A percentile compares a stretch with the other conserved stretches of the same genome.
These are phyloP conservation scores for Galaxea fascicularis DNA, from an alignment of 92 coral and sea anemone species.

Conservation along the genomic window DNA sequence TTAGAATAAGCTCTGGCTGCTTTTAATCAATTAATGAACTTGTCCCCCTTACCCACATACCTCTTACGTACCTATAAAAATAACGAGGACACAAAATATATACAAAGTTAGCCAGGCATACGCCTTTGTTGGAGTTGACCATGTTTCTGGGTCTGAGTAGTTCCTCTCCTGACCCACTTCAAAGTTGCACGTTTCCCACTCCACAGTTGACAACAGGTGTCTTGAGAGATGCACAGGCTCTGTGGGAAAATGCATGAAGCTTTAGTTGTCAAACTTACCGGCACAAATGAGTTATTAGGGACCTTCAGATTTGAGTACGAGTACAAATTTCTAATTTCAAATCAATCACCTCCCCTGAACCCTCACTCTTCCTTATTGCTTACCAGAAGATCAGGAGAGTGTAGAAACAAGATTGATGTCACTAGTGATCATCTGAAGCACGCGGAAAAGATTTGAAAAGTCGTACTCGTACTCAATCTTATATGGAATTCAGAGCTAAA, in stretches of 20 bases:
- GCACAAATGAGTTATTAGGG: not conserved
- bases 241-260: slow-evolving; percentile 14
- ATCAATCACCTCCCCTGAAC: too few species aligned
- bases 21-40: not conserved
- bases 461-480: too few species aligned
- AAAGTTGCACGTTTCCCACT: slow-evolving; percentile 97
- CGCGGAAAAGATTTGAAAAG: too few species aligned
- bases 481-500: too few species aligned
- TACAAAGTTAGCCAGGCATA: slow-evolving; percentile 91
- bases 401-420: too few species aligned
- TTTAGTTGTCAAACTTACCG: not conserved
- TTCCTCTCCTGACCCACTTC: slow-evolving; percentile 86
- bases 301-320: too few species aligned
- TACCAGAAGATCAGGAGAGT: too few species aligned
- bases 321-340: too few species aligned
- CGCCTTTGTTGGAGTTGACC: slow-evolving; percentile 78
- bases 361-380: too few species aligned
- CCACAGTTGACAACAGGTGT: slow-evolving; percentile 82
- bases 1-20: not conserved
- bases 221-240: slow-evolving; percentile 73
- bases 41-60: not conserved
- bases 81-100: slow-evolving; percentile 79
- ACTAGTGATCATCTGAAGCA: too few species aligned
- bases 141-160: slow-evolving; percentile 79
- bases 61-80: slow-evolving; percentile 83